phyloP scores from a whole-genome alignment of 2,797 vertebrate species.

The Salarias fasciatus region DNA sequence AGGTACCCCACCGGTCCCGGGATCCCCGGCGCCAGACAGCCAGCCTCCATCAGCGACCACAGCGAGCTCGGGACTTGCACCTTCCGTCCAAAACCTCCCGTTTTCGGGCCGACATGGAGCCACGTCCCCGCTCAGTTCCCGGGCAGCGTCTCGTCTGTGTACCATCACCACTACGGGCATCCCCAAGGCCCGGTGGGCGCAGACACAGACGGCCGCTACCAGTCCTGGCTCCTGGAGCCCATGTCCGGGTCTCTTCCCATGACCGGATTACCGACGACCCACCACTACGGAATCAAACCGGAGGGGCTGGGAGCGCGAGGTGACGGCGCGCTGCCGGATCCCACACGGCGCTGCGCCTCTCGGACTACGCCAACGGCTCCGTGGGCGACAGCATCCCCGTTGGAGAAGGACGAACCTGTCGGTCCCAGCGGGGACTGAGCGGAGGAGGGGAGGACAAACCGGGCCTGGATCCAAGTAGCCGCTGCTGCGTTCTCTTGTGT shows the following conservation, averaged over 20 bases:
- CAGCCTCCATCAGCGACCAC: conserved; percentile 86
- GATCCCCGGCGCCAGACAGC: conserved; percentile 85
- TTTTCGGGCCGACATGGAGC: conserved; percentile 91
- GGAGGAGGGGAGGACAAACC: conserved; percentile 89
- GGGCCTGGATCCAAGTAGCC: conserved; percentile 93
- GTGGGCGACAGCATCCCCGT: conserved; percentile 84
- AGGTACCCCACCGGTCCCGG: conserved; percentile 86
- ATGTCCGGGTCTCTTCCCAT: conserved; percentile 91
- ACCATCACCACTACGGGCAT: conserved; percentile 92
- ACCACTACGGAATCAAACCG: conserved; percentile 93
- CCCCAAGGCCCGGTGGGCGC: conserved; percentile 85
- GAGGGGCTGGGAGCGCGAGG: conserved; percentile 86
- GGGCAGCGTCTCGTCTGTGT: conserved; percentile 85
- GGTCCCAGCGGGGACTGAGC: conserved; percentile 84
- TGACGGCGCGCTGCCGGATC: conserved; percentile 88
- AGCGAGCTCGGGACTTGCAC: conserved; percentile 90
- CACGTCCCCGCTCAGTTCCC: conserved; percentile 90
- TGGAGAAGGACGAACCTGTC: conserved; percentile 88
- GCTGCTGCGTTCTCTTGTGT: conserved; percentile 33
- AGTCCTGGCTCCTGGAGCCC: conserved; percentile 94
- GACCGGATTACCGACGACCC: conserved; percentile 89
- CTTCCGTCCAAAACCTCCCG: conserved; percentile 90
- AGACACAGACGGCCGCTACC: conserved; percentile 92
- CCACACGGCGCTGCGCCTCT: conserved; percentile 89
- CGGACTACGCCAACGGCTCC: conserved; percentile 90